Evolutionary conservation across 1,140 invertebrate species (phyloP).

Genomic region (Heterodera schachtii): DNA sequence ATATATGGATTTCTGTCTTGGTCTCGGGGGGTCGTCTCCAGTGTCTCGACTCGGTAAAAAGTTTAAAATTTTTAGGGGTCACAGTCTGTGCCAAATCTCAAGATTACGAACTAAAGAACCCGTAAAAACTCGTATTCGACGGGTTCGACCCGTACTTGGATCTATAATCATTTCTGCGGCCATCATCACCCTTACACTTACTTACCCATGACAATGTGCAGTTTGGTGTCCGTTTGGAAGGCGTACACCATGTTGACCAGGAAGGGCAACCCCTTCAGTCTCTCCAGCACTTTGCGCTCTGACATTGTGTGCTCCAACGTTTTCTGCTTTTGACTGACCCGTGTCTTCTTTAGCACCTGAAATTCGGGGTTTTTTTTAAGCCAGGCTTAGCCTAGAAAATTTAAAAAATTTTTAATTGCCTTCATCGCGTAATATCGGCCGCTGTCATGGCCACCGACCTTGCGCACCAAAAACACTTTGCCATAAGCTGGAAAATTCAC

Average conservation of each 20-base stretch:
- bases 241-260: slow-evolving; percentile 89
- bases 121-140: too few species aligned
- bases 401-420: slow-evolving; percentile 14
- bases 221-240: slow-evolving; percentile 87
- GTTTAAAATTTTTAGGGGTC: too few species aligned
- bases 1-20: too few species aligned
- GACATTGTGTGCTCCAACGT: slow-evolving; percentile 90
- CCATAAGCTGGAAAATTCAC: slow-evolving; percentile 81
- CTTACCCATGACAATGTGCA: slow-evolving; percentile 86
- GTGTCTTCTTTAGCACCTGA: slow-evolving; percentile 79
- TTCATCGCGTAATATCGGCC: slow-evolving; percentile 90
- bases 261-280: slow-evolving; percentile 84
- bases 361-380: background rate
- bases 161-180: background rate
- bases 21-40: too few species aligned
- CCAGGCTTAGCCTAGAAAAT: background rate
- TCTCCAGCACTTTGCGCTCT: slow-evolving; percentile 81
- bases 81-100: too few species aligned
- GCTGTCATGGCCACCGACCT: slow-evolving; percentile 76
- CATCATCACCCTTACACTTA: background rate
- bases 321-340: slow-evolving; percentile 86
- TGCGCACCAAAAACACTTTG: slow-evolving; percentile 87
- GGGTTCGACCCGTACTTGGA: too few species aligned
- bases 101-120: too few species aligned
- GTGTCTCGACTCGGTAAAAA: too few species aligned